Evolutionary conservation across 2,888 invertebrate genomes (phyloP).

Genomic region (Buathra laborator): DNA sequence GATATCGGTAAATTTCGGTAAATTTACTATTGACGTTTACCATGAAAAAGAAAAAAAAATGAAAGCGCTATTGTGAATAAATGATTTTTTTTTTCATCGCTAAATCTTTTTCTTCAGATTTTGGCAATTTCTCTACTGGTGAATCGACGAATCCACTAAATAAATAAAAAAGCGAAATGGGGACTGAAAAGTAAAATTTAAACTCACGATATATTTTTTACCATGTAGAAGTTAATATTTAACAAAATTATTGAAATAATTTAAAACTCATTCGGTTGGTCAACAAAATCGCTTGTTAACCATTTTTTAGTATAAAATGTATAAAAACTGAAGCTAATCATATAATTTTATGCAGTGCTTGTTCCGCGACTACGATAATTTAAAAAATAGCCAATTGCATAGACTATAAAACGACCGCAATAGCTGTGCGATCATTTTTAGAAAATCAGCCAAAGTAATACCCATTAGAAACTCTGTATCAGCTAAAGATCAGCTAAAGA

Average conservation of each 20-base stretch:
- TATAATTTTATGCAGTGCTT: background rate
- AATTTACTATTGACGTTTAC: slow-evolving; percentile 64
- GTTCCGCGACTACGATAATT: background rate
- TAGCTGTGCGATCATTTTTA: background rate
- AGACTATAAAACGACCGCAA: background rate
- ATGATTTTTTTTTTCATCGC: background rate
- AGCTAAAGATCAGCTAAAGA: no score
- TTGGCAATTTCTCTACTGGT: slow-evolving; percentile 43
- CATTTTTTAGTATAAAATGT: background rate
- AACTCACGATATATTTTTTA: background rate
- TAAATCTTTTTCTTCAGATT: background rate
- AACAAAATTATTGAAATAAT: background rate
- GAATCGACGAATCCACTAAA: background rate
- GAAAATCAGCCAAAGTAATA: background rate
- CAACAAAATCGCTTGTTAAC: background rate
- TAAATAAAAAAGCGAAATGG: no score
- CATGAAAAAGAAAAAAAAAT: slow-evolving; percentile 3
- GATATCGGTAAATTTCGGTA: slow-evolving; percentile 61
- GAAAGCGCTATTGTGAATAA: background rate
- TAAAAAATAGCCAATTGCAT: background rate
- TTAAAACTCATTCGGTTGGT: background rate
- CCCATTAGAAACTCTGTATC: background rate
- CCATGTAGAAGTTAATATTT: background rate
- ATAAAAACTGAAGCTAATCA: background rate
- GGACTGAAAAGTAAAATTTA: background rate